Evolutionary conservation across 2,888 invertebrate species (phyloP).

Genomic region (Macrosoma leucophasiata): DNA sequence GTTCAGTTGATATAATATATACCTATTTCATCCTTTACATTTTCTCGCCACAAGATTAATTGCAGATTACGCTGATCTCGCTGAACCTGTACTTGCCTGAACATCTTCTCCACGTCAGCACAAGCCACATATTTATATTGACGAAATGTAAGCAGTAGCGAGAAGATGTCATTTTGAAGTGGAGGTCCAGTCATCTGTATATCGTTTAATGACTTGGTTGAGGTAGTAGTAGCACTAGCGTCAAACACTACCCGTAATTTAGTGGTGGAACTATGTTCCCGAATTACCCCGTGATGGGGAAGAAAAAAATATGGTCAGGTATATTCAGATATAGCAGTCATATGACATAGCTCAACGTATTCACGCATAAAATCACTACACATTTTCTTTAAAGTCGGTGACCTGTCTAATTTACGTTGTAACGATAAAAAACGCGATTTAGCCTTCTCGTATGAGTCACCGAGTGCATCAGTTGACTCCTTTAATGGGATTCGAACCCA

Average conservation of each 20-base stretch:
- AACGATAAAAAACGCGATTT: conserved; percentile 5
- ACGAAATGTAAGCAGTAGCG: conserved; percentile 29
- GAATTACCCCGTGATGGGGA: conserved; percentile 32
- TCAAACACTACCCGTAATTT: conserved; percentile 35
- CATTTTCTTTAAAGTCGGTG: conserved; percentile 4
- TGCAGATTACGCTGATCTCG: conserved; percentile 30
- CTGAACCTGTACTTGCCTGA: conserved; percentile 28
- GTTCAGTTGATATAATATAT: conserved; percentile 25
- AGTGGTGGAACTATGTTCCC: conserved; percentile 30
- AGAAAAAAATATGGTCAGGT: conserved; percentile 22
- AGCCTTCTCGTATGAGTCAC: not conserved
- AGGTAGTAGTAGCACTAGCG: conserved; percentile 24
- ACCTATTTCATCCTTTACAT: conserved; percentile 20
- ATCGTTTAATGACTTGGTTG: conserved; percentile 21
- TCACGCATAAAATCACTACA: conserved; percentile 8
- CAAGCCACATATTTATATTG: conserved; percentile 23
- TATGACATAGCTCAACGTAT: conserved; percentile 7
- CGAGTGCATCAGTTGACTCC: too few relatives aligned
- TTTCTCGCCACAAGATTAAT: conserved; percentile 34
- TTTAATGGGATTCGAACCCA: conserved; percentile 8
- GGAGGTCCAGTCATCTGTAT: conserved; percentile 27
- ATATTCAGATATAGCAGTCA: conserved; percentile 3
- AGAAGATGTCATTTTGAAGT: conserved; percentile 23
- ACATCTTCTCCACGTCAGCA: conserved; percentile 27
- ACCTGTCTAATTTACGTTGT: conserved; percentile 8